Base-by-base conservation (phyloP, 1,140 invertebrate genomes). In the Ceratosolen solmsi region DNA sequence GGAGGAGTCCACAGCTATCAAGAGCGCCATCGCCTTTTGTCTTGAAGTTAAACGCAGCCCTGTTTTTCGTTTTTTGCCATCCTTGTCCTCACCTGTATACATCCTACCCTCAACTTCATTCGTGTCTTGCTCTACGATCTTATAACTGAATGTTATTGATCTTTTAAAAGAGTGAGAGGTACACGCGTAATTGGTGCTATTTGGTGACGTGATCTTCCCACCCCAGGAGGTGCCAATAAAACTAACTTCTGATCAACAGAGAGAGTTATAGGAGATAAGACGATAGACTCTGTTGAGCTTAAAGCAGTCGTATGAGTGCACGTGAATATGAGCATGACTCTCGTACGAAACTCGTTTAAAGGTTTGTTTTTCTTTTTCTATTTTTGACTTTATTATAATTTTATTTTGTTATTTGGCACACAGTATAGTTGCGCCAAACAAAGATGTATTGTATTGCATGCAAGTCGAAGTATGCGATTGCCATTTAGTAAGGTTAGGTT, bases 311-410 rank as follows among this genome's bases (percentile, higher is more conserved):
- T 60, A 68, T 84, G 85, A 82, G 65, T 73, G 60, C 81, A 84
- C 88, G 87, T 87, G 89, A 92, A 91, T 91, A 92, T 92, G 91
- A 92, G 88, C 89, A 92, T 92, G 91, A 91, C 91, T 89, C 90
- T 92, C 85, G 90, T 90, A 84, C 87, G 90, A 80, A 91, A 89
- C 85, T 83, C 87, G 80, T 89, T 89, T 76, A 91, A 91, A 91
- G 91, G 91, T 91, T 79, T 54, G 86, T 87, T 77, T 76, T 63
- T 68, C 25, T 46, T 46, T 7, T 60, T 71, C 30, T 60, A 2
- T 41, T 71, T 17, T 33, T 83, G 49, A 56, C 79, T 75, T 84
- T 85, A 77, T 82, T 74, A 70, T 78, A 38, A 65, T 54, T 9
- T 41, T 13, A n/a, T 33, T 51, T 60, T n/a, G 3, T 73, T 22